Base-by-base conservation (phyloP, 2,888 invertebrate genomes). In the Lepidonotus clava region DNA sequence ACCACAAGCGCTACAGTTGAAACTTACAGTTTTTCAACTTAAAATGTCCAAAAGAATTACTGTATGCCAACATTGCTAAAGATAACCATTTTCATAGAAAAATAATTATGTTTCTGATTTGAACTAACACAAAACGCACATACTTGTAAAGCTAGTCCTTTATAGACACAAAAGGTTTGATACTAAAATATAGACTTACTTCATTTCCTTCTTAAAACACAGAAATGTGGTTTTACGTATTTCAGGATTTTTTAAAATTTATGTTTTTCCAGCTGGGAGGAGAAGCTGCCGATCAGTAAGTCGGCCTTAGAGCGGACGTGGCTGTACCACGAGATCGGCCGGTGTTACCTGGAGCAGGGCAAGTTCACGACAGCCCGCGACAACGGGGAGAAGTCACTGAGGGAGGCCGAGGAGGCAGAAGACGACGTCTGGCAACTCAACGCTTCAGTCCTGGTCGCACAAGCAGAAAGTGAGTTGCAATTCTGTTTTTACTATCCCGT, bases 321-420 rank as follows among this genome's bases (percentile, higher is more conserved):
- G 94, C 89, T 95, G n/a, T 93, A 92, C 89, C 95, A 95, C 89
- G 95, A 95, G 90, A 94, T 95, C 67, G 95, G 95, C 21, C 91
- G 94, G 41, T 95, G 95, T 89, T 92, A 95, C 89, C 90, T 95
- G 86, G 95, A 94, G 88, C 87, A 93, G 61, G 91, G 90, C 18
- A 71, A 88, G 38, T 86, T 51, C 36, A 51, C 51, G 46, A 40
- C 53, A 0, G 86, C 86, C 8, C 87, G 90, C 53, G 92, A 93
- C 18, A 92, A 91, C 88, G 93, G 93, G 24, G 91, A 92, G 88
- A 92, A 92, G 86, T 93, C 94, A 32, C 88, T 93, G 87, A 90
- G 88, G 14, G 92, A 92, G 14, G 93, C 94, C 14, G 88, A 91
- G 40, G 92, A 92, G 85, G 92, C 92, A 11, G 91, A 91, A 38